Evolutionary conservation across 2,797 vertebrate genomes (phyloP), one percentile per base, ranked within the genome.

Genomic region (Fistularia commersonii): DNA sequence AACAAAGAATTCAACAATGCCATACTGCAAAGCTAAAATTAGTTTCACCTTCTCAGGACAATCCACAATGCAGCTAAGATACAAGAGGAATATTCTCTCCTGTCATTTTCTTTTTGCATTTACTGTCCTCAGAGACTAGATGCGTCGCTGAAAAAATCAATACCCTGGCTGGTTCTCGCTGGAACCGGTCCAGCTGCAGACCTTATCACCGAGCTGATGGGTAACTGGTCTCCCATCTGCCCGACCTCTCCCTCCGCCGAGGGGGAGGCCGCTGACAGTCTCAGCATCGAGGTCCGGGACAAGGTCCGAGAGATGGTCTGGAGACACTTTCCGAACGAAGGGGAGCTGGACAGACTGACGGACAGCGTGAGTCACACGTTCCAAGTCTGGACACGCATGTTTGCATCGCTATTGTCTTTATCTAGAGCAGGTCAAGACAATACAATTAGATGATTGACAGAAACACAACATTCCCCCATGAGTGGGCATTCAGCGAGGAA

Each of bases 121-220:
- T 45, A 42, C 7, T 39, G 11, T 39, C 1, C 39, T 9, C 56
- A 95, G 93, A 86, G 89, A 52, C 67, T 95, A 34, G 90, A 92
- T 12, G 59, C 76, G 0, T 94, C 94, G 15, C 86, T 92, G 34
- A 79, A 64, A 53, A 89, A 84, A 41, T 52, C 69, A 11, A 92
- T 84, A 0, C 93, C 93, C 33, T 95, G 93, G 84, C 68, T 95
- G 51, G 76, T 95, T 35, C 81, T 95, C 40, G 81, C 84, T 0
- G 91, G 91, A 11, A 92, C 93, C 0, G 93, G 93, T 43, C 88
- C 87, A 0, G 91, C 90, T 0, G 92, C 93, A 0, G 92, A 94
- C 65, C 86, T 92, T 46, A 78, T 94, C 75, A 75, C 82, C 0
- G 91, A 92, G 63, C 62, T 91, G 32, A 59, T 93, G 52, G 74